Evolutionary conservation across 2,797 vertebrate genomes (phyloP), one percentile per base, ranked within the genome.

Genomic region (Ctenopoma multispine): DNA sequence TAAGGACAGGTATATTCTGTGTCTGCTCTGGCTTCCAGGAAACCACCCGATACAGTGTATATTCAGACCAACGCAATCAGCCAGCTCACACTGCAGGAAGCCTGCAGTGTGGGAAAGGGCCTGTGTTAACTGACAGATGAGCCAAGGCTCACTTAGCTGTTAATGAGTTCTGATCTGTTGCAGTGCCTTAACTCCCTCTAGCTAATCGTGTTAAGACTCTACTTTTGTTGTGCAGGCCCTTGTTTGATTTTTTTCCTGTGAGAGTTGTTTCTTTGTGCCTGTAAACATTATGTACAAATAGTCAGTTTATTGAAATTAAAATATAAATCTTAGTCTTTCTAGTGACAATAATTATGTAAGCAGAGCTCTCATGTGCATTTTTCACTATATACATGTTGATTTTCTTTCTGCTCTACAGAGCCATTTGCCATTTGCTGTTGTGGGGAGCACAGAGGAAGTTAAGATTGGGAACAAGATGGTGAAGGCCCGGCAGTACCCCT

Each of bases 391-490:
- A 41, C 21, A 60, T 0, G 0, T 29, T 43, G 7, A 38, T 55
- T 65, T 64, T 72, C 34, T 46, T 10, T 72, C 29, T 80, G 29
- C 63, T 82, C 91, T 91, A 47, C 92, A 99, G 98, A 98, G 95
- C 67, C 97, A 99, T 89, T 94, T 99, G 92, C 98, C 98, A 0
- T 99, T 99, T 78, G 98, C 98, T 1, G 97, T 99, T 66, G 95
- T 99, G 13, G 98, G 98, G 70, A 99, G 98, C 92, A 99, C 97
- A 0, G 98, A 99, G 90, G 98, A 99, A 88, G 90, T 98, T 80
- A 99, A 99, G 95, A 96, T 99, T 72, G 98, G 98, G 81, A 98
- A 99, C 93, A 99, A 99, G 95, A 98, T 98, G 97, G 96, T 99
- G 95, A 98, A 96, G 89, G 97, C 96, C 2, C 96, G 98, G 46